A percentile compares a stretch with the other conserved stretches of the same genome.
Evolutionary conservation across 2,888 invertebrate species (phyloP).

Genomic region (Agrilus mali): DNA sequence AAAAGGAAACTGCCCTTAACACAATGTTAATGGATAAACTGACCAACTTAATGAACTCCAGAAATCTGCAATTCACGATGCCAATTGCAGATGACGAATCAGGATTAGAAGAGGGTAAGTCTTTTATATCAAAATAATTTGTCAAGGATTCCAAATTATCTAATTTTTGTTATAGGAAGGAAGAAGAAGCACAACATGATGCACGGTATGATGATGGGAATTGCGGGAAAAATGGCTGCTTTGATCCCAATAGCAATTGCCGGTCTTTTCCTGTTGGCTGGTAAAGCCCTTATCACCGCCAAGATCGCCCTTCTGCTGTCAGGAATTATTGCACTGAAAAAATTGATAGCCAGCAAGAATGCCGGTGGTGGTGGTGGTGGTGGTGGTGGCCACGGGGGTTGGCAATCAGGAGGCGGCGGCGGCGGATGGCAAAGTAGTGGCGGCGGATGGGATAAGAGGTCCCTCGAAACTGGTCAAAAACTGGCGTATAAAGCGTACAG

Average conservation of each 20-base stretch:
- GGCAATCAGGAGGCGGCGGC: slow-evolving; percentile 16
- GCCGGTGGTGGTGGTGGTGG: slow-evolving; percentile 38
- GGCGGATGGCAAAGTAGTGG: slow-evolving; percentile 36
- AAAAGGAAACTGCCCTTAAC: slow-evolving; percentile 54
- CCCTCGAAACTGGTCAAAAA: slow-evolving; percentile 47
- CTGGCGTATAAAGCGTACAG: slow-evolving; percentile 59
- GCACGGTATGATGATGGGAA: slow-evolving; percentile 84
- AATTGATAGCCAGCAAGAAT: slow-evolving; percentile 58
- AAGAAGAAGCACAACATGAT: slow-evolving; percentile 69
- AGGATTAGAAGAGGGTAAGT: slow-evolving; percentile 62
- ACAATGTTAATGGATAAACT: slow-evolving; percentile 59
- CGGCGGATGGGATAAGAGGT: slow-evolving; percentile 62
- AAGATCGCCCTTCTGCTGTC: slow-evolving; percentile 71
- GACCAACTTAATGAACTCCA: slow-evolving; percentile 58
- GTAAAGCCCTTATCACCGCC: slow-evolving; percentile 70
- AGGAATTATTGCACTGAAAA: slow-evolving; percentile 72
- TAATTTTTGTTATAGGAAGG: slow-evolving; percentile 21
- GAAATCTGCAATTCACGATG: slow-evolving; percentile 62
- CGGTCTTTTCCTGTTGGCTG: slow-evolving; percentile 67
- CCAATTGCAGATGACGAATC: slow-evolving; percentile 59
- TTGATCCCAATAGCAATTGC: slow-evolving; percentile 71
- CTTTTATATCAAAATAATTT: background rate
- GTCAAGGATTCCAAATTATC: slow-evolving; percentile 34
- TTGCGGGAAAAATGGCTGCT: slow-evolving; percentile 72
- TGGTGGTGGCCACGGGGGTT: slow-evolving; percentile 23